Evolutionary conservation across 2,888 invertebrate species (phyloP).

Genomic region (Nomada lathburiana): DNA sequence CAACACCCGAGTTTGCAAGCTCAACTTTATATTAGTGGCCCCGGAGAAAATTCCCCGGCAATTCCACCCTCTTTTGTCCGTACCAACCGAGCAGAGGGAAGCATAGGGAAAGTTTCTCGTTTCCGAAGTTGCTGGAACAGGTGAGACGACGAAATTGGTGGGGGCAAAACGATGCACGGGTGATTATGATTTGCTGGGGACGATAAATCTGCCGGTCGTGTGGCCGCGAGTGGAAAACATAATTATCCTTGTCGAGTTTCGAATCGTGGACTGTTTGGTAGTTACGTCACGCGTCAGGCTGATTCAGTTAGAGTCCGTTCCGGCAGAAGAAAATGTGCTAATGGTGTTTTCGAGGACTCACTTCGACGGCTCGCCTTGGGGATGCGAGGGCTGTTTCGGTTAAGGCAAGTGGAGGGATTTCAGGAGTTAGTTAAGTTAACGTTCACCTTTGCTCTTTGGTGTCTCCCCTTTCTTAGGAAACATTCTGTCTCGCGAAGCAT

Average conservation of each 20-base stretch:
- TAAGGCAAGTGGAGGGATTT: constrained; percentile 10
- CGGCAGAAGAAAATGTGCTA: constrained; percentile 23
- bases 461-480: background rate
- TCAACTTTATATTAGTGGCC: constrained; percentile 39
- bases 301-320: constrained; percentile 10
- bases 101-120: constrained; percentile 9
- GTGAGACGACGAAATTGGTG: background rate
- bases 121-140: background rate
- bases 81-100: background rate
- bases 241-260: constrained; percentile 5
- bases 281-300: constrained; percentile 27
- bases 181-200: constrained; percentile 22
- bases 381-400: background rate
- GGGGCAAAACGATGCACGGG: constrained; percentile 16
- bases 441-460: background rate
- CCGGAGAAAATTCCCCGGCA: constrained; percentile 7
- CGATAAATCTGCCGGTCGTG: constrained; percentile 15
- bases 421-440: background rate
- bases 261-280: constrained; percentile 1
- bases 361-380: constrained; percentile 5
- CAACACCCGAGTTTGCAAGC: constrained; percentile 22
- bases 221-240: constrained; percentile 16
- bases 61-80: constrained; percentile 12
- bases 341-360: constrained; percentile 16
- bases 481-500: background rate